Conservation (phyloP, 2,797 vertebrate genomes). For the Discoglossus pictus region DNA sequence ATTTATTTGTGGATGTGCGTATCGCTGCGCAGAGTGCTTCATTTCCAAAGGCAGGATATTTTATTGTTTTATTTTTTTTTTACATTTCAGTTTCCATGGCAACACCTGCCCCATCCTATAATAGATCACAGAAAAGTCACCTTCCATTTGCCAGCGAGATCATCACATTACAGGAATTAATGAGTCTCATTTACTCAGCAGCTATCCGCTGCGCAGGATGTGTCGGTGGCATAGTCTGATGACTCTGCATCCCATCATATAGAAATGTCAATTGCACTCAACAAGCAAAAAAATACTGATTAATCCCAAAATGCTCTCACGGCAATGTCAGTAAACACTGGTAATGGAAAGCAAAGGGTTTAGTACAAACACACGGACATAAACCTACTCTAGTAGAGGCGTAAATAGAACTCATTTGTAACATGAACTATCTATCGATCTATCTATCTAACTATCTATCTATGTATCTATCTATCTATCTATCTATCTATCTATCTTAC, state of each 20-base stretch:
- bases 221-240: constrained; percentile 10
- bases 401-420: too few species aligned
- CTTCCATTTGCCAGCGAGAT: constrained; percentile 20
- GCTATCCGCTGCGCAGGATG: constrained; percentile 18
- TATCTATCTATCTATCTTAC: too few species aligned
- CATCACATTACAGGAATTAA: constrained; percentile 33
- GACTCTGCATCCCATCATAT: background rate
- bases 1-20: constrained; percentile 25
- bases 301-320: too few species aligned
- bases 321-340: too few species aligned
- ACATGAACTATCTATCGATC: too few species aligned
- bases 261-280: background rate
- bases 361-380: too few species aligned
- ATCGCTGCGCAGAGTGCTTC: constrained; percentile 20
- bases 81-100: constrained; percentile 35
- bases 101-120: constrained; percentile 29
- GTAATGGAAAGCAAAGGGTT: too few species aligned
- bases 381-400: too few species aligned
- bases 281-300: background rate
- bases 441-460: too few species aligned
- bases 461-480: too few species aligned
- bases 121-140: constrained; percentile 37
- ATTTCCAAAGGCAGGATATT: constrained; percentile 28
- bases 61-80: constrained; percentile 30
- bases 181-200: constrained; percentile 31